A percentile compares a stretch with the other conserved stretches of the same genome.
These are phyloP conservation scores for Bombycilla garrulus DNA, from an alignment of 2,113 vertebrate species.

Conservation along the genomic window DNA sequence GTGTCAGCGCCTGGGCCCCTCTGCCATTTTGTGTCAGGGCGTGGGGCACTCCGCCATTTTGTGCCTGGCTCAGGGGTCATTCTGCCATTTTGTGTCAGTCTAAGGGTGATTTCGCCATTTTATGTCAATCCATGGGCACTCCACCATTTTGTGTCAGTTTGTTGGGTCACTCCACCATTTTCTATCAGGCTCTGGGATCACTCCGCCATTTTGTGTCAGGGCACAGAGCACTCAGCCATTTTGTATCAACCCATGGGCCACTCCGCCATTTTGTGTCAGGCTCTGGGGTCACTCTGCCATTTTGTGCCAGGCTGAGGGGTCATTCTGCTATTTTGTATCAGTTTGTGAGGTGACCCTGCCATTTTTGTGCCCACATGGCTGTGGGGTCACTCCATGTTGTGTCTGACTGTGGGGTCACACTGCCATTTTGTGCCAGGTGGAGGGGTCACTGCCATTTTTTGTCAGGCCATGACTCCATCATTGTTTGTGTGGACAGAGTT, in stretches of 20 bases:
- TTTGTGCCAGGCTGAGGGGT: too few relatives aligned
- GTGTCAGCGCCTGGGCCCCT: too few relatives aligned
- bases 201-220: not conserved
- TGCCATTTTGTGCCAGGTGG: not conserved
- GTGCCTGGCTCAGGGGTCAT: rapidly evolving
- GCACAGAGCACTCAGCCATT: not conserved
- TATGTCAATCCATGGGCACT: too few relatives aligned
- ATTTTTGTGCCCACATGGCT: not conserved
- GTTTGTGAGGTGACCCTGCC: rapidly evolving
- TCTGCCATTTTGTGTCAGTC: not conserved
- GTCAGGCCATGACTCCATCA: too few relatives aligned
- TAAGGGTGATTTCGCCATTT: too few relatives aligned
- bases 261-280: not conserved
- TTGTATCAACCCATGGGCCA: not conserved
- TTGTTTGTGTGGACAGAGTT: not conserved
- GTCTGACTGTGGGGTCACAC: rapidly evolving
- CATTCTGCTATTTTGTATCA: not conserved
- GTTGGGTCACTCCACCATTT: not conserved
- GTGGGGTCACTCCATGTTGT: not conserved
- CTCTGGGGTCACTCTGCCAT: rapidly evolving
- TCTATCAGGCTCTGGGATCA: too few relatives aligned
- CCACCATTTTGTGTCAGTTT: too few relatives aligned
- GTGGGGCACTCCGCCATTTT: not conserved
- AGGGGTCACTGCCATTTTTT: too few relatives aligned
- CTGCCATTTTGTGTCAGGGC: too few relatives aligned